Evolutionary conservation across 2,113 vertebrate species (phyloP).

Genomic region (Hoplias malabaricus): DNA sequence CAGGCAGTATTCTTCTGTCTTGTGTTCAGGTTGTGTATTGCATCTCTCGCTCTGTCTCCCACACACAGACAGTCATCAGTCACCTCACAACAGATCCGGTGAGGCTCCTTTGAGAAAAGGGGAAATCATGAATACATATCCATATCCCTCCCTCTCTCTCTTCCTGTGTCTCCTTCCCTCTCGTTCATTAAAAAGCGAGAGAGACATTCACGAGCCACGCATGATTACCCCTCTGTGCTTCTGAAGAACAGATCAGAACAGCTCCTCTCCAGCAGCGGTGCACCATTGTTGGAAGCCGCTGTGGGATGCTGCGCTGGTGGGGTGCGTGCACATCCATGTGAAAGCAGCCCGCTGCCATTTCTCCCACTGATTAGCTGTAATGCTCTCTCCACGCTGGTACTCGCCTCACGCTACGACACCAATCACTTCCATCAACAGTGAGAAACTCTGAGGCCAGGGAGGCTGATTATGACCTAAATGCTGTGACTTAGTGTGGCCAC

Average conservation of each 20-base stretch:
- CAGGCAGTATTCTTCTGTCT: not conserved
- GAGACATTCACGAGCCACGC: slow-evolving; percentile 60
- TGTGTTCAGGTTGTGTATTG: not conserved
- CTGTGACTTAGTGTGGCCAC: not conserved
- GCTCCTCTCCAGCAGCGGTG: slow-evolving; percentile 46
- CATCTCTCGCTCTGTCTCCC: too few species aligned
- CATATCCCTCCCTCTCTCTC: slow-evolving; percentile 63
- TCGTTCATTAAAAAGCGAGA: slow-evolving; percentile 69
- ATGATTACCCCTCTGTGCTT: slow-evolving; percentile 65
- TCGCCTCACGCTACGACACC: not conserved
- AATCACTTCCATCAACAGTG: slow-evolving; percentile 45
- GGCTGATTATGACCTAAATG: slow-evolving; percentile 9
- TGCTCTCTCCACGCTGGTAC: not conserved
- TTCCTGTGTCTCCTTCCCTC: too few species aligned
- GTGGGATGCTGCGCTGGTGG: slow-evolving; percentile 22
- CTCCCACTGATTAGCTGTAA: slow-evolving; percentile 27
- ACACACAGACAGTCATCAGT: not conserved
- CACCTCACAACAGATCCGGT: slow-evolving; percentile 21
- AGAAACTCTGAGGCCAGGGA: not conserved
- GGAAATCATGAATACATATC: slow-evolving; percentile 60
- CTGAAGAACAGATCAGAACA: slow-evolving; percentile 68
- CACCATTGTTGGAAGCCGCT: not conserved
- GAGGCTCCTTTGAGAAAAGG: slow-evolving; percentile 62
- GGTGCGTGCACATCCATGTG: slow-evolving; percentile 39
- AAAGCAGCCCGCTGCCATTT: slow-evolving; percentile 30